Percentiles rank a stretch among this genome's conserved stretches.
These are phyloP conservation scores for Cephus spinipes DNA, from an alignment of 2,888 invertebrate genomes.

Conservation along the genomic window DNA sequence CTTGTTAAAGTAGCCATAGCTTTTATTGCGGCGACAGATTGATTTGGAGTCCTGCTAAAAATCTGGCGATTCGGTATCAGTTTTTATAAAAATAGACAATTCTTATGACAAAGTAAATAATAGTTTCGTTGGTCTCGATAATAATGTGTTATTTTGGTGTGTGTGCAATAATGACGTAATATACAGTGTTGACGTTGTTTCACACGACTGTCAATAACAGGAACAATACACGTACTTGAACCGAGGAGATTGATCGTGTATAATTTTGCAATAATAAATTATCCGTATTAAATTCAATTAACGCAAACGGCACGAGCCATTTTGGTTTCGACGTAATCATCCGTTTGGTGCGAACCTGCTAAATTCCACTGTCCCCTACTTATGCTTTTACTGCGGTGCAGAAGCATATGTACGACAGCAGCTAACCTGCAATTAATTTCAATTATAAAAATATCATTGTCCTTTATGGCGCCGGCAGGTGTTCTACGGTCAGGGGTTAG, in stretches of 20 bases:
- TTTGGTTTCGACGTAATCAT: conserved; percentile 13
- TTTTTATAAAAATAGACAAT: neutral
- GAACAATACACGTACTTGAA: neutral
- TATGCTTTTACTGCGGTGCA: neutral
- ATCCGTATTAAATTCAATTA: neutral
- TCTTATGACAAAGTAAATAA: neutral
- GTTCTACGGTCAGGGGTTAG: conserved; percentile 61
- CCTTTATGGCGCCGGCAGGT: conserved; percentile 62
- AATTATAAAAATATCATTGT: conserved; percentile 67
- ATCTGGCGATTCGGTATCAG: neutral
- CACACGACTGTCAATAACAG: neutral
- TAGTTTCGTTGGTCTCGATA: too few species aligned
- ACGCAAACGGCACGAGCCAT: neutral
- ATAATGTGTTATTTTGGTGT: neutral
- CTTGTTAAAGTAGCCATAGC: neutral
- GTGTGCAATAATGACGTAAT: neutral
- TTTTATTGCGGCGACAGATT: neutral
- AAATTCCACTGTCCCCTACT: conserved; percentile 11
- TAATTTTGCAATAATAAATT: neutral
- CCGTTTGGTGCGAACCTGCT: conserved; percentile 22
- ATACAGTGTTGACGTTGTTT: neutral
- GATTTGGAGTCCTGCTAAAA: neutral
- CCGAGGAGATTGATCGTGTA: neutral
- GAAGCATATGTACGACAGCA: conserved; percentile 36
- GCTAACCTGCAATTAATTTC: conserved; percentile 61